Conservation (phyloP, 2,888 invertebrate species). For the Pardosa pseudoannulata region DNA sequence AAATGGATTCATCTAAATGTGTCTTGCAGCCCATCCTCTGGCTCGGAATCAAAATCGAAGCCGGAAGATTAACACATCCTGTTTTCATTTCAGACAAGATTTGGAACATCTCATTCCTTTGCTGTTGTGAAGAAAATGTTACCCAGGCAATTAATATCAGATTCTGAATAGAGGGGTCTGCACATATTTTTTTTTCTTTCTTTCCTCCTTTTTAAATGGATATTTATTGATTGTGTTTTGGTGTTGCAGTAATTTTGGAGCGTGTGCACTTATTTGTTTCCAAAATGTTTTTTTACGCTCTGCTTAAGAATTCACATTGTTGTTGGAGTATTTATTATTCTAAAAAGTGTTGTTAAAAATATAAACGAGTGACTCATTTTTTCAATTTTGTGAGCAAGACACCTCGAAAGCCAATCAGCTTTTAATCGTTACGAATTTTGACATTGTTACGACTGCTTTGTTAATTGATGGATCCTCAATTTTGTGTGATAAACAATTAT, state of each 20-base stretch:
- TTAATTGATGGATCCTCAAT: constrained; percentile 1
- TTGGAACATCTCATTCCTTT: background rate
- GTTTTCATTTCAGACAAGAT: background rate
- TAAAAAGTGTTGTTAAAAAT: background rate
- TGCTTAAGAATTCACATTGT: background rate
- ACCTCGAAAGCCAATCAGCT: background rate
- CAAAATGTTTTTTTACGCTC: constrained; percentile 7
- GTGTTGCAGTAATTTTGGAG: background rate
- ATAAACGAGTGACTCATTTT: background rate
- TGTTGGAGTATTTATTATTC: background rate
- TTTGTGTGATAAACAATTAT: constrained; percentile 2
- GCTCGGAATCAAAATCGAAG: background rate
- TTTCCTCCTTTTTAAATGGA: background rate
- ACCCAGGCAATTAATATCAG: constrained; percentile 7
- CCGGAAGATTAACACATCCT: constrained; percentile 15
- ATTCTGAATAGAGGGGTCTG: background rate
- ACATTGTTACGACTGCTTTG: background rate
- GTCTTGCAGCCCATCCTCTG: background rate
- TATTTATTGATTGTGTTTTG: constrained; percentile 7
- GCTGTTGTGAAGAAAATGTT: background rate
- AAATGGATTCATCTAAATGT: constrained; percentile 2
- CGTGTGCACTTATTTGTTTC: background rate
- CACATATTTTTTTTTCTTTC: background rate
- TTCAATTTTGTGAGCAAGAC: background rate
- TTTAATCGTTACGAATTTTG: background rate